A percentile compares a stretch with the other conserved stretches of the same genome.
Conservation (phyloP, 2,113 vertebrate species). For the Microcebus tavaratra region DNA sequence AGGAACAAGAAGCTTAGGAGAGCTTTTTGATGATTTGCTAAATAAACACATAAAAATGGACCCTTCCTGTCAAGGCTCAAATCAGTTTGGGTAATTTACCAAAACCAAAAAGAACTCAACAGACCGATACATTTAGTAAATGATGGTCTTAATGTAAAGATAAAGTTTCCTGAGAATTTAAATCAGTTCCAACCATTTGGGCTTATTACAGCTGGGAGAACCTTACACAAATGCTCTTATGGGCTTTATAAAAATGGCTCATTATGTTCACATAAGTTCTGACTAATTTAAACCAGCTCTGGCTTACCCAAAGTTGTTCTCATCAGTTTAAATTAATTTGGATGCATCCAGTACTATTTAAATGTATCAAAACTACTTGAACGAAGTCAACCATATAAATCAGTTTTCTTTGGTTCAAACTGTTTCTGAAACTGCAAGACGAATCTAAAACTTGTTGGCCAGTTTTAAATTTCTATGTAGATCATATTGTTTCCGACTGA, state of each 20-base stretch:
- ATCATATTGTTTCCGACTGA: background rate
- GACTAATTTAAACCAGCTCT: constrained; percentile 1
- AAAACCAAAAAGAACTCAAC: background rate
- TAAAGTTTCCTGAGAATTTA: background rate
- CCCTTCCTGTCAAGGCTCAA: background rate
- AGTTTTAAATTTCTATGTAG: background rate
- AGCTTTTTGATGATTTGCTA: background rate
- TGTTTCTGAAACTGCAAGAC: constrained; percentile 1
- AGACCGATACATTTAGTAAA: background rate
- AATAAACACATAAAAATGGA: background rate
- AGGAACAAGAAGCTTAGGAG: background rate
- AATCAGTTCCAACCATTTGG: background rate
- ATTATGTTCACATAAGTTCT: background rate
- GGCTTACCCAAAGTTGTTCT: background rate
- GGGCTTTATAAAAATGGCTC: background rate
- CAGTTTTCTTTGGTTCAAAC: background rate
- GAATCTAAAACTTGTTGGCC: background rate
- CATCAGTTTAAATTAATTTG: constrained; percentile 31
- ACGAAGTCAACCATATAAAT: background rate
- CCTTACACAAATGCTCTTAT: background rate
- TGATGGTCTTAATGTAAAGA: background rate
- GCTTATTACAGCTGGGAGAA: background rate
- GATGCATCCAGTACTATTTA: background rate
- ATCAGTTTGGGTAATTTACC: background rate
- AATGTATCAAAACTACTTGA: constrained; percentile 4